Base-by-base conservation (phyloP, 2,888 invertebrate genomes). In the Lasius platythorax region DNA sequence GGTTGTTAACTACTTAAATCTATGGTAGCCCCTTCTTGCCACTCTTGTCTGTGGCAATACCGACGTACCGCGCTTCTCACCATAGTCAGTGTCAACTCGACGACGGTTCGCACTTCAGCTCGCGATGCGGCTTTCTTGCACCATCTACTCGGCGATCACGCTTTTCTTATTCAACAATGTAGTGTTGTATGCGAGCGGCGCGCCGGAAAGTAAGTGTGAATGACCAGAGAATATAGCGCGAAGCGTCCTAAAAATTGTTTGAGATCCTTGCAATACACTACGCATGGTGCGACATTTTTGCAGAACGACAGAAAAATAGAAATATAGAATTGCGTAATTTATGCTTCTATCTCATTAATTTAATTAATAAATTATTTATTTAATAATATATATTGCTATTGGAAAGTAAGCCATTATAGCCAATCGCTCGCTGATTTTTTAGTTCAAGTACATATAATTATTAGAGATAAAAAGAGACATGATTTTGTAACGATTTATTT, bases 1-100 rank as follows among this genome's bases (percentile, higher is more conserved):
- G 61, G 83, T 78, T 78, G 74, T 83, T 83, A 83, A 79, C 83
- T 83, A 79, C 78, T 83, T 83, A 74, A 83, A 83, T 78, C 70
- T 78, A 68, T 70, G 30, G 46, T 70, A 66, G 37, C 83, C 76
- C 67, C 76, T 67, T 67, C 76, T 83, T 76, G 67, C 23, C 15
- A 56, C 67, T 83, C 67, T 50, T 68, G 56, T 37, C 67, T 56
- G 58, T 67, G 28, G 56, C n/a, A 37, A 50, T 68, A 50, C n/a
- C 23, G 33, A 63, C 37, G 83, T 82, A 46, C 15, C 61, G 67
- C 15, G 23, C 76, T 76, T 68, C 75, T 70, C 78, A 70, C 70
- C 50, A 43, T 70, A 78, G 72, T 68, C 78, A 70, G 74, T 83
- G 61, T 78, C 78, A 64, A 67, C 56, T 83, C 46, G 56, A 81